Base-by-base conservation (phyloP, 2,797 vertebrate genomes). In the Apogon talboti region DNA sequence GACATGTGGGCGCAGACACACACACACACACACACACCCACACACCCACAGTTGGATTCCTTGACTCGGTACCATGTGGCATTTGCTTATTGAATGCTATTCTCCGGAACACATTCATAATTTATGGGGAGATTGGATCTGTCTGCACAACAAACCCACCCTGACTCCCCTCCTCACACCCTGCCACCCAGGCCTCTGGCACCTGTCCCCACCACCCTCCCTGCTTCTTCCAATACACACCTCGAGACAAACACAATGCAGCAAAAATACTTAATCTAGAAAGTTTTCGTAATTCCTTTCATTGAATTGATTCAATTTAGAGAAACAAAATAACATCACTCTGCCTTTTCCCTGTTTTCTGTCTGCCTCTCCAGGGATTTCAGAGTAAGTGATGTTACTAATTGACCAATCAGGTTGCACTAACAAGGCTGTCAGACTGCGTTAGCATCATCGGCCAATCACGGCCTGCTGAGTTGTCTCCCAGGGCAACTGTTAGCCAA, bases 391-490 rank as follows among this genome's bases (percentile, higher is more conserved):
- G 84, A 89, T 89, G 88, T 86, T 85, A 86, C 87, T 92, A 92
- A 91, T 89, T 91, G 90, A 90, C 89, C 91, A 92, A 92, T 91
- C 91, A 91, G 89, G 89, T 92, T 89, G 90, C 90, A 92, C 91
- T 92, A 91, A 92, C 86, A 87, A 87, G 83, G 78, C 87, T 89
- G 91, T 92, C 91, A 89, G 81, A 86, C 67, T 45, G 14, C 13
- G 72, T 92, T 92, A 91, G 82, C 56, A 79, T 92, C 91, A 91
- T 64, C 49, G n/a, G 51, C 89, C 90, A 91, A 91, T 91, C 79
- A 69, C 21, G 46, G 86, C 76, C 68, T 4, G 72, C 83, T 88
- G 85, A 84, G 70, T 82, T 46, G 87, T 92, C 84, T 92, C 91
- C 91, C 83, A 78, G 83, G 90, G 90, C 89, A 86, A 90, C 90